These are phyloP conservation scores for Sylvia atricapilla DNA, from an alignment of 2,113 vertebrate genomes.

Conservation along the genomic window DNA sequence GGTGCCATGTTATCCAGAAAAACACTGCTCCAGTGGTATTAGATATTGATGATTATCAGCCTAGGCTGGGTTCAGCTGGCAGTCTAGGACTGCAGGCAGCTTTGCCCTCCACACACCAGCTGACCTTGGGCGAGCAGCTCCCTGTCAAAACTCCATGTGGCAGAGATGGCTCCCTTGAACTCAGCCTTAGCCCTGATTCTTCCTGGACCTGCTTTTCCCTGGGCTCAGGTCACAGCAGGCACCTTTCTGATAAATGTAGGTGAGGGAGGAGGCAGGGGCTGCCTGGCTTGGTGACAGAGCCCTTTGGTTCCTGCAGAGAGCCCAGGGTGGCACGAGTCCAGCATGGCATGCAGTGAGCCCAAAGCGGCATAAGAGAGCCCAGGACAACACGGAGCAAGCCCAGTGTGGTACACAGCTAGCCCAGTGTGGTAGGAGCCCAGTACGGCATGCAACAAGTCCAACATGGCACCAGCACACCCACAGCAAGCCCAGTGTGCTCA, in stretches of 20 bases:
- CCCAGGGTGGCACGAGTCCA: neutral
- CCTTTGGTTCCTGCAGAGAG: neutral
- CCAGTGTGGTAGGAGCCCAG: neutral
- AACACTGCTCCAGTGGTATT: rapidly evolving
- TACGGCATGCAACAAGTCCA: neutral
- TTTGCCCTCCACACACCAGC: too few species aligned
- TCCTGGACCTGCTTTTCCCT: neutral
- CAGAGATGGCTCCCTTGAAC: neutral
- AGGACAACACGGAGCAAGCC: neutral
- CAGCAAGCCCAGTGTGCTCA: neutral
- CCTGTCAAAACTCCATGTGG: neutral
- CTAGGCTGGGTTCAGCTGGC: neutral
- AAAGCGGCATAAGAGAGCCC: neutral
- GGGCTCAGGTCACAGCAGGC: neutral
- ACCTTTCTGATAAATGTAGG: rapidly evolving
- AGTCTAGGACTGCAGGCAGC: neutral
- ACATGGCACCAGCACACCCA: too few species aligned
- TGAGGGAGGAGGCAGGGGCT: neutral
- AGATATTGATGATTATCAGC: neutral
- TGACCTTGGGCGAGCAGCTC: neutral
- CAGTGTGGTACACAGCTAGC: neutral
- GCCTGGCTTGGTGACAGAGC: neutral
- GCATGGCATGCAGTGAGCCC: neutral
- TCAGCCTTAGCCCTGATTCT: neutral
- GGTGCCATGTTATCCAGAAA: neutral